Conservation (phyloP, 2,797 vertebrate species). For the Iguana delicatissima region DNA sequence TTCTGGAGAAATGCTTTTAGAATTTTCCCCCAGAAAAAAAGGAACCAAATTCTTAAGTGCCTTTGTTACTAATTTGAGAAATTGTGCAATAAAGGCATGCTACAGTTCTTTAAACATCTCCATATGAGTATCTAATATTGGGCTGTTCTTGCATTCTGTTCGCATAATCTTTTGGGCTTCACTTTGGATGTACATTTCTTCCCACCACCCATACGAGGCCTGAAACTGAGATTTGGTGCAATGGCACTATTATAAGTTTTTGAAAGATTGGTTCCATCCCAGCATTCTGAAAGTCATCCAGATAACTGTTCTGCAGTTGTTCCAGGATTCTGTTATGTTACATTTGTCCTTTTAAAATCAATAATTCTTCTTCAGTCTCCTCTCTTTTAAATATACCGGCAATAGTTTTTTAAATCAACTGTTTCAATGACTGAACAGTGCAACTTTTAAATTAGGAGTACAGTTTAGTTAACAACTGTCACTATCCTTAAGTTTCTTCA, state of each 20-base stretch:
- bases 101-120: slow-evolving; percentile 9
- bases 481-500: not conserved
- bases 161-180: not conserved
- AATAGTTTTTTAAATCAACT: not conserved
- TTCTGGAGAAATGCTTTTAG: not conserved
- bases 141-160: not conserved
- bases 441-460: not conserved
- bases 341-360: not conserved
- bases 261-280: not conserved
- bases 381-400: not conserved
- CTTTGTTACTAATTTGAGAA: slow-evolving; percentile 6
- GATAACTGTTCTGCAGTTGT: not conserved
- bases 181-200: not conserved
- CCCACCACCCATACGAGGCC: no score
- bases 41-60: not conserved
- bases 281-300: not conserved
- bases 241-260: not conserved
- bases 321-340: not conserved
- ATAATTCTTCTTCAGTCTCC: not conserved
- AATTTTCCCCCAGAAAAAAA: not conserved
- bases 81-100: not conserved
- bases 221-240: not conserved
- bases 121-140: not conserved
- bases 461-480: not conserved
- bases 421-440: not conserved